phyloP scores from a whole-genome alignment of 2,888 invertebrate species.

The Trachelus troglodyta region DNA sequence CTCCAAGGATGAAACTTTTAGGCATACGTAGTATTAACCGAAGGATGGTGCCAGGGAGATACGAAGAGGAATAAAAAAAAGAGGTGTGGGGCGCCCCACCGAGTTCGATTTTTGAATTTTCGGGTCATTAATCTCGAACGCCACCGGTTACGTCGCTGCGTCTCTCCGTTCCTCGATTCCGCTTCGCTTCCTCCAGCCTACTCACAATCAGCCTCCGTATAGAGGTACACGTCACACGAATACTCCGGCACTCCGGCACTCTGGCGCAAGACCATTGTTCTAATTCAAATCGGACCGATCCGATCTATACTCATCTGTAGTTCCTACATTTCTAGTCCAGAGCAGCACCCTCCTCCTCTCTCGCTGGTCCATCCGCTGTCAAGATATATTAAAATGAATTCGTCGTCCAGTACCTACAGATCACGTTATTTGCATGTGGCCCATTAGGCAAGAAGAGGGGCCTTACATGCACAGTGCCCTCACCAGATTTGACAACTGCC shows the following conservation, averaged over 20 bases:
- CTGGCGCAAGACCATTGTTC: conserved; percentile 45
- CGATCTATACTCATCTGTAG: conserved; percentile 16
- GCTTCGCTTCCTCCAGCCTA: no score
- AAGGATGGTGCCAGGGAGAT: neutral
- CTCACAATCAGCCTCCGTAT: no score
- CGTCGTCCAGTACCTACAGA: conserved; percentile 29
- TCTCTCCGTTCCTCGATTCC: neutral
- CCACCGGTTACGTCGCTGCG: conserved; percentile 39
- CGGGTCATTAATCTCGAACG: conserved; percentile 54
- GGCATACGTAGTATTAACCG: no score
- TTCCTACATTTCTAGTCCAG: conserved; percentile 9
- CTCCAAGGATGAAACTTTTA: neutral
- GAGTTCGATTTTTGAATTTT: conserved; percentile 55
- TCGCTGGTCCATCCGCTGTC: neutral
- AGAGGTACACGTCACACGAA: conserved; percentile 11
- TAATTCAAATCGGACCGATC: conserved; percentile 48
- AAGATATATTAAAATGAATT: conserved; percentile 46
- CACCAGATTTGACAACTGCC: conserved; percentile 38
- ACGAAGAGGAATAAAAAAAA: conserved; percentile 18
- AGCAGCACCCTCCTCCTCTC: neutral
- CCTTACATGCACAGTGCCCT: no score
- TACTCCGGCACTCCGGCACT: neutral
- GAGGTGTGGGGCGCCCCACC: conserved; percentile 50
- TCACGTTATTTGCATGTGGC: conserved; percentile 34
- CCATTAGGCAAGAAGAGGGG: conserved; percentile 37